Percentiles rank a stretch among this genome's conserved stretches.
Evolutionary conservation across 2,888 invertebrate species (phyloP).

Genomic region (Hirudinaria manillensis): DNA sequence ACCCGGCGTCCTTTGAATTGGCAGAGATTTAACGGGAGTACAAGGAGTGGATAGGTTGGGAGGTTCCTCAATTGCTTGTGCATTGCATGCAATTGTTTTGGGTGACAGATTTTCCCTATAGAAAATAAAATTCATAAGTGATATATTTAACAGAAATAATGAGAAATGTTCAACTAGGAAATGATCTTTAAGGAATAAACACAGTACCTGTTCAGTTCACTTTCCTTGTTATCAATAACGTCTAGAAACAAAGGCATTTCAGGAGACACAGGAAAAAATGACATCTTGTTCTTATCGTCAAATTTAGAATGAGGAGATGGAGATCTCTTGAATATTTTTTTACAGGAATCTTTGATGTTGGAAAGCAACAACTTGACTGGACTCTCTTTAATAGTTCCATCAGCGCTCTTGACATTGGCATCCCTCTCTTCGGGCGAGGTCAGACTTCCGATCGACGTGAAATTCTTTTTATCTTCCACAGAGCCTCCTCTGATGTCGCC

Average conservation of each 20-base stretch:
- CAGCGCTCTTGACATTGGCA: background rate
- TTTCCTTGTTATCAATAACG: background rate
- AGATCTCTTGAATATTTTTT: constrained; percentile 3
- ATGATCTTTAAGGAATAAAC: too few relatives aligned
- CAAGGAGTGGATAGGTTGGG: too few relatives aligned
- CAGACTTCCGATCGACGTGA: too few relatives aligned
- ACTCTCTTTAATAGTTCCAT: background rate
- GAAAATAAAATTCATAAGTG: too few relatives aligned
- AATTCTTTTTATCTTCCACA: background rate
- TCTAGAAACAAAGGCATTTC: too few relatives aligned
- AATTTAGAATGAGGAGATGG: background rate
- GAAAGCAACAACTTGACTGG: background rate
- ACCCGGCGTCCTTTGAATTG: too few relatives aligned
- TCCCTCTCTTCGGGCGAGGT: background rate
- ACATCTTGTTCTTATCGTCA: background rate
- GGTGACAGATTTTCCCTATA: too few relatives aligned
- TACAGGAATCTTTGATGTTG: background rate
- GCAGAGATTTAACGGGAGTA: too few relatives aligned
- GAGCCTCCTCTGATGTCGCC: background rate
- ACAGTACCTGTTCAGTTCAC: background rate
- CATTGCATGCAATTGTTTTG: too few relatives aligned
- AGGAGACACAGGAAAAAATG: background rate
- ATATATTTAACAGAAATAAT: too few relatives aligned
- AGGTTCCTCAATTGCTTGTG: too few relatives aligned
- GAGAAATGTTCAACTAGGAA: too few relatives aligned